These are phyloP conservation scores for Lontra canadensis DNA, from an alignment of 2,113 vertebrate genomes.

Conservation along the genomic window DNA sequence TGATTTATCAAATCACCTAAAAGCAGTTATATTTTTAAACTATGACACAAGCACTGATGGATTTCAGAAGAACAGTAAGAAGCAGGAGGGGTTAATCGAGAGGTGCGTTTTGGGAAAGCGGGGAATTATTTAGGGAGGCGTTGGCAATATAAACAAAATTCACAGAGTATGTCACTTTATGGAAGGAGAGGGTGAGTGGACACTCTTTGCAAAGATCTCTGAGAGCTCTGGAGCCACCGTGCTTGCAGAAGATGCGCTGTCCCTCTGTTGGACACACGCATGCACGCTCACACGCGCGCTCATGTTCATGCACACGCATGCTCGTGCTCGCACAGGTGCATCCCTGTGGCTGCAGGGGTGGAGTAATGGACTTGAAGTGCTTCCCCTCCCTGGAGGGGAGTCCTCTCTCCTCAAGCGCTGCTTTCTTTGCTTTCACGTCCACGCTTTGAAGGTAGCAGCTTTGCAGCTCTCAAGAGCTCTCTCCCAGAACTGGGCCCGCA, in stretches of 20 bases:
- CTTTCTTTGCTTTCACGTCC: neutral
- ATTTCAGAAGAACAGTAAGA: slow-evolving; percentile 15
- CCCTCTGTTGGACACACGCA: neutral
- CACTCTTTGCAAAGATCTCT: neutral
- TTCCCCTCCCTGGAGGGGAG: slow-evolving; percentile 30
- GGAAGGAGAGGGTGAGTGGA: neutral
- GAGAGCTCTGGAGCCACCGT: neutral
- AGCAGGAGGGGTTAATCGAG: neutral
- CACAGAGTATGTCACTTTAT: neutral
- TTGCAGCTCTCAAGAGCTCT: slow-evolving; percentile 13
- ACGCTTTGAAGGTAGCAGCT: slow-evolving; percentile 51
- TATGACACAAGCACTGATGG: neutral
- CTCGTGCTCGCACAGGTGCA: too few species aligned
- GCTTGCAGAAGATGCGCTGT: neutral
- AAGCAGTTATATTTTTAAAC: slow-evolving; percentile 29
- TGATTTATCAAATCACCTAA: slow-evolving; percentile 55
- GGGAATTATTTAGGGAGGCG: neutral
- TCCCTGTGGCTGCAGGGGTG: neutral
- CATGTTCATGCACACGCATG: neutral
- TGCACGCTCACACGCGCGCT: neutral
- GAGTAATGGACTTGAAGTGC: neutral
- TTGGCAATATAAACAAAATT: neutral
- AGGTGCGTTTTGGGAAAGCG: neutral
- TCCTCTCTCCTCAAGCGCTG: slow-evolving; percentile 51
- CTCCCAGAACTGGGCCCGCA: neutral